Evolutionary conservation across 2,888 invertebrate species (phyloP), one percentile per base, ranked within the genome.

Genomic region (Dorcus hopei): DNA sequence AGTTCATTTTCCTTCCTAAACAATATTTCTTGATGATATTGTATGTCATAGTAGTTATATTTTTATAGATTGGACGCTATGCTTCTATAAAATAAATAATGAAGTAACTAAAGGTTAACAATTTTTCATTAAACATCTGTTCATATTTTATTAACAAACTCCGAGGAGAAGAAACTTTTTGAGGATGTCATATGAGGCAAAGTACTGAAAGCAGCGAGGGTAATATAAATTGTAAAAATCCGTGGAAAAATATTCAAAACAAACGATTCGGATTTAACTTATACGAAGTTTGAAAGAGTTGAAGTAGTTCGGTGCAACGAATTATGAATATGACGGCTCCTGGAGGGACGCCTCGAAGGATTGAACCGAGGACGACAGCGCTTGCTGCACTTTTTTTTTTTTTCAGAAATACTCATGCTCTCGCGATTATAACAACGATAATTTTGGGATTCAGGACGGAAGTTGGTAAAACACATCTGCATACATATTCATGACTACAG

Each of bases 401-500:
- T 33, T 33, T 33, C 26, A 33, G 62, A 61, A 61, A 65, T 54
- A 52, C 52, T 61, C 65, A 61, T 62, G 65, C 62, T 65, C 61
- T 61, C 52, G 57, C 62, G 62, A 67, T 66, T 69, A 67, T 63
- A 61, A 63, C 63, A 70, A 69, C 65, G 72, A 70, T 71, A 69
- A 70, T 71, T 71, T 71, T 64, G 68, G 70, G 70, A 70, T 71
- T 72, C 68, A 65, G 57, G 49, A 59, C 63, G 64, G 64, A 70
- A 71, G 65, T 71, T 71, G 63, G 65, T 68, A 61, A 70, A 70
- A 70, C 70, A 72, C 68, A 68, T 69, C 61, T 65, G 58, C 67
- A 72, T 73, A 70, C 71, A 73, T 73, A 73, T 73, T 73, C 70
- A 73, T 73, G 70, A 66, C 62, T 61, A 59, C 52, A 59, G 53